Evolutionary conservation across 2,797 vertebrate genomes (phyloP), one percentile per base, ranked within the genome.

Genomic region (Denticeps clupeoides): DNA sequence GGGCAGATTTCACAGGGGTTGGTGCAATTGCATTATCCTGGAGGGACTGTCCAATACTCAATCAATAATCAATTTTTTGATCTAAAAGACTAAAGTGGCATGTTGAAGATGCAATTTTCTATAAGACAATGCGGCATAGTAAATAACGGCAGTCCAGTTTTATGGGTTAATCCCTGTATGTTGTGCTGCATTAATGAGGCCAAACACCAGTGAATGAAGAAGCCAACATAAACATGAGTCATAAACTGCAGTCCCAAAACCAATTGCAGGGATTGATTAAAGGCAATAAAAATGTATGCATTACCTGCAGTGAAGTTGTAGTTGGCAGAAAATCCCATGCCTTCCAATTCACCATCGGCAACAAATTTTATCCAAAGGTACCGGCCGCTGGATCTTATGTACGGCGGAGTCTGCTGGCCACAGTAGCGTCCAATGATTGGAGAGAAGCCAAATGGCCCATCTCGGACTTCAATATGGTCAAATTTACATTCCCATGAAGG

Each of bases 401-500:
- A 88, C 38, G 92, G 90, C 28, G 95, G 95, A 67, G 84, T 94
- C 70, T 96, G 89, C 61, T 93, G 89, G 69, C 94, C 94, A 65
- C 95, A 98, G 67, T 97, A 97, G 50, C 91, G 90, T 71, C 94
- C 94, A 62, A 98, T 89, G 45, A 96, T 91, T 35, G 92, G 91
- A 69, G 94, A 98, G 85, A 98, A 98, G 72, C 86, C 86, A 77
- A 99, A 99, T 40, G 95, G 95, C 80, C 95, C 95, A 76, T 99
- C 94, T 62, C 95, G 85, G 49, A 99, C 92, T 81, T 98, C 94
- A 53, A 99, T 95, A 57, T 99, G 91, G 75, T 99, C 95, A 88
- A 99, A 99, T 89, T 98, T 99, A 86, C 95, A 99, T 79, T 99
- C 93, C 95, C 95, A 99, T 59, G 95, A 99, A 52, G 94, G 89